Evolutionary conservation across 2,888 invertebrate genomes (phyloP).

Genomic region (Plebejus argus): DNA sequence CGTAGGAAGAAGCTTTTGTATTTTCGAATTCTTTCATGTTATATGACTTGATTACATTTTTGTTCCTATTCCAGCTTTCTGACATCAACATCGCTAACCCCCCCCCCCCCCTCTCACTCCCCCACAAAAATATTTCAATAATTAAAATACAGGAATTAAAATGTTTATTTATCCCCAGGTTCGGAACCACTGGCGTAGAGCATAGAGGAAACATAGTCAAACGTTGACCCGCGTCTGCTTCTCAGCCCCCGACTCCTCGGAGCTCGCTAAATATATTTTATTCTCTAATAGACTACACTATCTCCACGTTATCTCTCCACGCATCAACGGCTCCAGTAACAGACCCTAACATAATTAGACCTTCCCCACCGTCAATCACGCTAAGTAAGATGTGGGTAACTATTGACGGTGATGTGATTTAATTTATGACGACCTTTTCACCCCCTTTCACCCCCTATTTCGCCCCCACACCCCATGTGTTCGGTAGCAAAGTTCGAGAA

Average conservation of each 20-base stretch:
- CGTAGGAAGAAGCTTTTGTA: too few species aligned
- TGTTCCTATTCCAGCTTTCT: background rate
- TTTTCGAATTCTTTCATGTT: background rate
- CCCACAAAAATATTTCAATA: too few species aligned
- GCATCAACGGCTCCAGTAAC: background rate
- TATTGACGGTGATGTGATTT: conserved; percentile 22
- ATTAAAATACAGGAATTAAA: too few species aligned
- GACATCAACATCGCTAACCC: too few species aligned
- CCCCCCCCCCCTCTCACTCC: too few species aligned
- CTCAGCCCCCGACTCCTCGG: too few species aligned
- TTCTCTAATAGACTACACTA: background rate
- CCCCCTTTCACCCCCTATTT: background rate
- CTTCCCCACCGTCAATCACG: background rate
- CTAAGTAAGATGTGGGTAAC: conserved; percentile 17
- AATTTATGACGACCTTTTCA: conserved; percentile 19
- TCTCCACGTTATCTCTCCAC: background rate
- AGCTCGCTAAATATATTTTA: too few species aligned
- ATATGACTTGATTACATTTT: background rate
- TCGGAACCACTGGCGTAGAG: too few species aligned
- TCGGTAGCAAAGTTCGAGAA: background rate
- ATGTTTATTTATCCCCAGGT: too few species aligned
- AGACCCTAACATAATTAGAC: conserved; percentile 9
- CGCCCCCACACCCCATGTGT: background rate
- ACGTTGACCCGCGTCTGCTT: too few species aligned
- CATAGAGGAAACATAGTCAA: too few species aligned